phyloP scores from a whole-genome alignment of 2,113 vertebrate species.

The Malurus alboscapulatus region DNA sequence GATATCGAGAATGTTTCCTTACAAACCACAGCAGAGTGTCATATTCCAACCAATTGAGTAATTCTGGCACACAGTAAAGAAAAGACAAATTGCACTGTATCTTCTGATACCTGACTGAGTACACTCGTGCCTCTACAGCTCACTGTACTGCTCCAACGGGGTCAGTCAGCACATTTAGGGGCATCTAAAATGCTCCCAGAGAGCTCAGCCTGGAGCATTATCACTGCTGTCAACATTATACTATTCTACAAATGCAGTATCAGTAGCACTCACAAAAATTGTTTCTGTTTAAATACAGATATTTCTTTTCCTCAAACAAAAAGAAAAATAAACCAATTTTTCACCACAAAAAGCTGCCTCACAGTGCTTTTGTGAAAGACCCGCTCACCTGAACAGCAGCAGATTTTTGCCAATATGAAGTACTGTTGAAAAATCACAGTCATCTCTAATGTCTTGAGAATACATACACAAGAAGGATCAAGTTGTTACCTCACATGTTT shows the following conservation, averaged over 20 bases:
- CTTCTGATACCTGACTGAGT: not conserved
- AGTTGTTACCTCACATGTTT: not conserved
- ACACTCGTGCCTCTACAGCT: not conserved
- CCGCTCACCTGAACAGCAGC: not conserved
- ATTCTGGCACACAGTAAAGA: rapidly evolving
- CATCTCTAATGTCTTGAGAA: not conserved
- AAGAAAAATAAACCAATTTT: not conserved
- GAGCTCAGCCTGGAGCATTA: not conserved
- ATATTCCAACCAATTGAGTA: not conserved
- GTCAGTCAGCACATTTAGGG: not conserved
- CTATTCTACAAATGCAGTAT: not conserved
- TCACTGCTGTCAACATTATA: not conserved
- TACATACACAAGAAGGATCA: not conserved
- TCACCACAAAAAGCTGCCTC: not conserved
- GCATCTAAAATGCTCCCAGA: not conserved
- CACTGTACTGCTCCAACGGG: rapidly evolving
- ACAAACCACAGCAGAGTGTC: not conserved
- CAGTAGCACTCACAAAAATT: not conserved
- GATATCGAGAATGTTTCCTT: not conserved
- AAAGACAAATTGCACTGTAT: rapidly evolving
- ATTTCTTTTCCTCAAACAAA: not conserved
- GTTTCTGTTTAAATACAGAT: not conserved
- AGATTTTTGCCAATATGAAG: not conserved
- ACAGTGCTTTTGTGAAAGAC: not conserved
- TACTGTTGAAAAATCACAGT: not conserved